These are phyloP conservation scores for Piprites chloris DNA, from an alignment of 2,113 vertebrate genomes.

Conservation along the genomic window DNA sequence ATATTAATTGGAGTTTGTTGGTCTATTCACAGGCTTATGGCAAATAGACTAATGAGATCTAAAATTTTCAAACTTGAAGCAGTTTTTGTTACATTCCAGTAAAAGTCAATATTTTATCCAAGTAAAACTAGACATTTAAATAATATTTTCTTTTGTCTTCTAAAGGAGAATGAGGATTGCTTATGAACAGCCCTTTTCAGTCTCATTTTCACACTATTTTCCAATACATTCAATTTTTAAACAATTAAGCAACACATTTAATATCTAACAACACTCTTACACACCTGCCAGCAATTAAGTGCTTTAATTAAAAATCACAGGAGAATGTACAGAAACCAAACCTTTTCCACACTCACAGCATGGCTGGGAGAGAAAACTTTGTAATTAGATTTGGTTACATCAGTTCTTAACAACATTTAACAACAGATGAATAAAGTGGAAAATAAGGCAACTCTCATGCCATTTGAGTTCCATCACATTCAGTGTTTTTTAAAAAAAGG, in stretches of 20 bases:
- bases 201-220: slow-evolving; percentile 65
- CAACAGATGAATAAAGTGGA: not conserved
- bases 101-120: not conserved
- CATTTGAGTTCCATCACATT: not conserved
- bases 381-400: slow-evolving; percentile 5
- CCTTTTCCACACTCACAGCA: slow-evolving; percentile 8
- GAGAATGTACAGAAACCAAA: slow-evolving; percentile 46
- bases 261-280: slow-evolving; percentile 41
- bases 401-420: not conserved
- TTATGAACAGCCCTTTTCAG: slow-evolving; percentile 45
- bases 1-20: not conserved
- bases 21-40: not conserved
- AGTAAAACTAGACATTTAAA: slow-evolving; percentile 41
- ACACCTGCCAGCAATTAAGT: slow-evolving; percentile 68
- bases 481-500: not conserved
- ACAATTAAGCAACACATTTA: slow-evolving; percentile 68
- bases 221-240: slow-evolving; percentile 64
- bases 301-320: slow-evolving; percentile 67
- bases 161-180: slow-evolving; percentile 6
- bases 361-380: not conserved
- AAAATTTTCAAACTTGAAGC: not conserved
- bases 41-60: not conserved
- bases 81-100: not conserved
- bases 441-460: not conserved
- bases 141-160: slow-evolving; percentile 49